Evolutionary conservation across 2,797 vertebrate species (phyloP).

Genomic region (Coregonus ussuriensis): DNA sequence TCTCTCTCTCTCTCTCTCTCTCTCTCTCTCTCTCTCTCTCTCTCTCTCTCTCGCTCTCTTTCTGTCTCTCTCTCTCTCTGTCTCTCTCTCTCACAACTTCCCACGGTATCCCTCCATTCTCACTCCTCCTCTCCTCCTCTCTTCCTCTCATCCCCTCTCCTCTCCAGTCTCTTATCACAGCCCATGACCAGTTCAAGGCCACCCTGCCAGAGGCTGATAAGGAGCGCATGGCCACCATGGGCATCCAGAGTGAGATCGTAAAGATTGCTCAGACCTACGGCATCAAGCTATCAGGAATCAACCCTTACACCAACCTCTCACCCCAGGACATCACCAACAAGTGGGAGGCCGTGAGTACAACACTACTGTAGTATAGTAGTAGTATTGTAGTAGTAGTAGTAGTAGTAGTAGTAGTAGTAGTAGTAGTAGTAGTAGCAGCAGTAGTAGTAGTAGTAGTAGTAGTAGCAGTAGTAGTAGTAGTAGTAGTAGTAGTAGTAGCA

Average conservation of each 20-base stretch:
- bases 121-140: not conserved
- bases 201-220: constrained; percentile 89
- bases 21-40: too few species aligned
- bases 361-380: not conserved
- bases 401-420: too few species aligned
- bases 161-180: constrained; percentile 84
- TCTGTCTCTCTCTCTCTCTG: not conserved
- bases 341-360: constrained; percentile 83
- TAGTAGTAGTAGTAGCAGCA: too few species aligned
- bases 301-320: constrained; percentile 84
- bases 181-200: constrained; percentile 91
- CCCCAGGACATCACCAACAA: constrained; percentile 84
- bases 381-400: too few species aligned
- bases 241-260: constrained; percentile 88
- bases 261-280: constrained; percentile 92
- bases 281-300: constrained; percentile 82
- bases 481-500: too few species aligned
- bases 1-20: too few species aligned
- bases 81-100: too few species aligned
- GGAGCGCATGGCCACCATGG: constrained; percentile 86
- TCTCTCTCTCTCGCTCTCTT: too few species aligned
- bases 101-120: not conserved
- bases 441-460: too few species aligned
- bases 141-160: not conserved
- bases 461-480: too few species aligned